phyloP scores from a whole-genome alignment of 2,113 vertebrate species.

The Paraplagusia blochii region DNA sequence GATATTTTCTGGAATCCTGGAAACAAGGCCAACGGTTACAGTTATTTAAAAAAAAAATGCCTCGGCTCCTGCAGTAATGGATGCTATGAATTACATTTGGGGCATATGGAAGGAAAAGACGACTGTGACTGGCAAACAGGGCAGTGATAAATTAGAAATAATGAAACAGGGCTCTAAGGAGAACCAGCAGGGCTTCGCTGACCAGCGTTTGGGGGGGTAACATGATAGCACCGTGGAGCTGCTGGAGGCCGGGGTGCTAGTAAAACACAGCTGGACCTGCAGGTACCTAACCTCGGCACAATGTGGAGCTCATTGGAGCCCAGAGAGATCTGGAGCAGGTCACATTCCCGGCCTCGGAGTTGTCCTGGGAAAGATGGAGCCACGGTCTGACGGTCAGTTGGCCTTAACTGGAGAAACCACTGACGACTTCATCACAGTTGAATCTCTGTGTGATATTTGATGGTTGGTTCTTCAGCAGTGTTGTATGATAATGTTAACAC shows the following conservation, averaged over 20 bases:
- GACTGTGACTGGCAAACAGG: conserved; percentile 63
- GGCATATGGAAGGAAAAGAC: conserved; percentile 51
- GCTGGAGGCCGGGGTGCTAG: conserved; percentile 47
- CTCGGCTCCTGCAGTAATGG: conserved; percentile 54
- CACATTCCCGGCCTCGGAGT: conserved; percentile 39
- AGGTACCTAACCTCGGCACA: conserved; percentile 32
- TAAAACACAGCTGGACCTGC: conserved; percentile 54
- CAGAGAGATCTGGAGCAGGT: conserved; percentile 26
- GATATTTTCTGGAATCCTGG: conserved; percentile 47
- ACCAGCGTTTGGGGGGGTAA: conserved; percentile 57
- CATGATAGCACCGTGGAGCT: conserved; percentile 52
- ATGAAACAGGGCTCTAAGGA: conserved; percentile 74
- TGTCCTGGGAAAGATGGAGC: conserved; percentile 29
- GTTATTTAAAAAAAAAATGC: conserved; percentile 50
- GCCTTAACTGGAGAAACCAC: too few relatives aligned
- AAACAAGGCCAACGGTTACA: conserved; percentile 52
- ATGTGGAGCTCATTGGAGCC: conserved; percentile 52
- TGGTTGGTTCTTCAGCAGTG: too few relatives aligned
- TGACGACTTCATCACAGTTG: too few relatives aligned
- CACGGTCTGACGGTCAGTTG: background rate
- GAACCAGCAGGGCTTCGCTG: conserved; percentile 66
- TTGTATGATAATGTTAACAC: too few relatives aligned
- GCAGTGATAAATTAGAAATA: conserved; percentile 77
- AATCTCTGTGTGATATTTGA: too few relatives aligned
- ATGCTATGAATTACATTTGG: conserved; percentile 56